Conservation (phyloP, 2,797 vertebrate species). For the Sebastes nivosus region DNA sequence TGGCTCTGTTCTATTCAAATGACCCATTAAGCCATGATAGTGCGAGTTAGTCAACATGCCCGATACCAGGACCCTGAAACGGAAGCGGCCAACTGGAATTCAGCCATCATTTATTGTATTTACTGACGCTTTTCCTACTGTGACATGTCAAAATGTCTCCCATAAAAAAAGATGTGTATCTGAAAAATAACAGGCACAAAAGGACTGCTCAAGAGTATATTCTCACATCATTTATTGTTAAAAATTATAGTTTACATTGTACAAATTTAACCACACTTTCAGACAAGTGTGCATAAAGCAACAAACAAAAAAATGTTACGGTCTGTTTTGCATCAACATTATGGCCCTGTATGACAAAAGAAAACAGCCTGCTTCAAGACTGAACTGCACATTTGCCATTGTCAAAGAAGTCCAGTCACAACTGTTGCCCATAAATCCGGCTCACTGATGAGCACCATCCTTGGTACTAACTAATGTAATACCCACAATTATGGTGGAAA, state of each 20-base stretch:
- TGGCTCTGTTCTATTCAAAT: neutral
- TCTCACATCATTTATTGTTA: conserved; percentile 40
- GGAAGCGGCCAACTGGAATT: neutral
- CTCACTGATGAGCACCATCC: neutral
- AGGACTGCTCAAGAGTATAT: neutral
- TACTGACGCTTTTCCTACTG: neutral
- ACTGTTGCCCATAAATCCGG: neutral
- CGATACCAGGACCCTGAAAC: neutral
- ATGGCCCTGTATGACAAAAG: neutral
- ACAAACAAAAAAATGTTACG: neutral
- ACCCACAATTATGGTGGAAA: neutral
- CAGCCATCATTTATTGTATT: neutral
- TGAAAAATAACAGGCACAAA: neutral
- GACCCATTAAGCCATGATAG: neutral
- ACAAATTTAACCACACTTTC: neutral
- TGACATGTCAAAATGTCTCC: neutral
- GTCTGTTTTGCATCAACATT: neutral
- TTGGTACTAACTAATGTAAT: neutral
- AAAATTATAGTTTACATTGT: conserved; percentile 9
- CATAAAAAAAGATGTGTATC: neutral
- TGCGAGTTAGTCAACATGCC: too few relatives aligned
- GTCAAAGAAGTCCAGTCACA: conserved; percentile 8
- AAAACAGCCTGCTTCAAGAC: neutral
- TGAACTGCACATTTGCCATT: neutral
- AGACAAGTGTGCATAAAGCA: conserved; percentile 4